These are phyloP conservation scores for Drosophila anomalata DNA, from an alignment of 2,888 invertebrate species.

Conservation along the genomic window DNA sequence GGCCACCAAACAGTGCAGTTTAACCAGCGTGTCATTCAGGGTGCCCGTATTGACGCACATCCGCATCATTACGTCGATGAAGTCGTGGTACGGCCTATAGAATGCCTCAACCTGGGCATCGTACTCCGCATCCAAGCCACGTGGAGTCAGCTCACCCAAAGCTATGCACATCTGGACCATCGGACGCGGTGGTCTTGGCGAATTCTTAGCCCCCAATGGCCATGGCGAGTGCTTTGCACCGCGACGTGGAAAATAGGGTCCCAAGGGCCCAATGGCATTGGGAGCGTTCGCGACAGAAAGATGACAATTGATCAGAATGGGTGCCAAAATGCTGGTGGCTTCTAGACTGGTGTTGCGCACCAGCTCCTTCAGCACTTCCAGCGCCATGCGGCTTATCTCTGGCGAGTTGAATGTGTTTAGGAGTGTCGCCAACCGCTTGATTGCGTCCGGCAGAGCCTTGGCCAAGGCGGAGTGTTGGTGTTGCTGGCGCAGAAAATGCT, in stretches of 20 bases:
- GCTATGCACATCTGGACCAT: conserved; percentile 95
- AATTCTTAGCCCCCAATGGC: conserved; percentile 86
- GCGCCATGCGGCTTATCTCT: conserved; percentile 91
- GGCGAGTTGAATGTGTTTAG: conserved; percentile 95
- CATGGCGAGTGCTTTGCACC: conserved; percentile 85
- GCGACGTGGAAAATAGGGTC: conserved; percentile 91
- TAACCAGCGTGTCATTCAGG: conserved; percentile 93
- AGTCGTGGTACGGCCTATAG: conserved; percentile 94
- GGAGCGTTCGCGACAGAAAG: conserved; percentile 90
- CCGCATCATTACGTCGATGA: conserved; percentile 93
- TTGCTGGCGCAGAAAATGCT: conserved; percentile 78
- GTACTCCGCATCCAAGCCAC: conserved; percentile 91
- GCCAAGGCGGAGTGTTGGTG: conserved; percentile 84
- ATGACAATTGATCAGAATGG: conserved; percentile 93
- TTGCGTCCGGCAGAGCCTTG: conserved; percentile 94
- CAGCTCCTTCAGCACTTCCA: conserved; percentile 86
- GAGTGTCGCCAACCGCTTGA: conserved; percentile 93
- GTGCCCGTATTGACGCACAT: conserved; percentile 95
- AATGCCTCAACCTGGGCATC: conserved; percentile 90
- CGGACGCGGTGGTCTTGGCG: conserved; percentile 89
- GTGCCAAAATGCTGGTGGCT: conserved; percentile 90
- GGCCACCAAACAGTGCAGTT: conserved; percentile 94
- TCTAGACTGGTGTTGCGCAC: conserved; percentile 83
- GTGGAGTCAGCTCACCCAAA: conserved; percentile 87
- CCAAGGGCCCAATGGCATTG: conserved; percentile 87